phyloP scores from a whole-genome alignment of 2,888 invertebrate species.

The Parnassius apollo region DNA sequence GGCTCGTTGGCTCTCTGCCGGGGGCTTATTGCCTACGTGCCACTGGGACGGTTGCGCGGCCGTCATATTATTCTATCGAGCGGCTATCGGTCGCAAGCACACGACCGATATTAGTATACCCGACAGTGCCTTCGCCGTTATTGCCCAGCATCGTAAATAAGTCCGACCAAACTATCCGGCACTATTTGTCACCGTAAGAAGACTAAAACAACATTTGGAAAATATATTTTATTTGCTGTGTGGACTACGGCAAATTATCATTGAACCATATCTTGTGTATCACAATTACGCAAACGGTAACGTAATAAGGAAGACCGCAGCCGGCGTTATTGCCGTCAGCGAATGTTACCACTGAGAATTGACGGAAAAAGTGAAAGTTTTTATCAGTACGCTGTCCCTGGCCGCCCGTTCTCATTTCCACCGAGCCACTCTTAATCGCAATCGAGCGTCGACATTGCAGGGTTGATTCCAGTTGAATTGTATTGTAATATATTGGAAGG shows the following conservation, averaged over 20 bases:
- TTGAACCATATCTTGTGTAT: constrained; percentile 5
- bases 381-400: constrained; percentile 68
- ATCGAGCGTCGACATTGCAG: constrained; percentile 49
- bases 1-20: constrained; percentile 67
- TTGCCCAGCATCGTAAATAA: constrained; percentile 73
- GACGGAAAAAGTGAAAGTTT: constrained; percentile 77
- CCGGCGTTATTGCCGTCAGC: constrained; percentile 60
- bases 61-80: constrained; percentile 79
- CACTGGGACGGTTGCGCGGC: constrained; percentile 63
- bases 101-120: constrained; percentile 75
- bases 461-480: constrained; percentile 40
- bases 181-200: constrained; percentile 55
- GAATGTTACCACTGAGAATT: constrained; percentile 67
- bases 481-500: too few relatives aligned
- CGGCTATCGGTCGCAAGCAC: constrained; percentile 72
- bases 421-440: constrained; percentile 66
- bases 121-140: constrained; percentile 71
- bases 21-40: constrained; percentile 81
- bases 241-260: background rate
- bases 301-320: constrained; percentile 63
- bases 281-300: constrained; percentile 48
- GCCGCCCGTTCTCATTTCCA: constrained; percentile 71
- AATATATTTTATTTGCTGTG: constrained; percentile 7
- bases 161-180: constrained; percentile 47
- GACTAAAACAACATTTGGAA: background rate